Percentiles rank a stretch among this genome's conserved stretches.
phyloP scores from a whole-genome alignment of 2,888 invertebrate species.

The Nasonovia ribisnigri region DNA sequence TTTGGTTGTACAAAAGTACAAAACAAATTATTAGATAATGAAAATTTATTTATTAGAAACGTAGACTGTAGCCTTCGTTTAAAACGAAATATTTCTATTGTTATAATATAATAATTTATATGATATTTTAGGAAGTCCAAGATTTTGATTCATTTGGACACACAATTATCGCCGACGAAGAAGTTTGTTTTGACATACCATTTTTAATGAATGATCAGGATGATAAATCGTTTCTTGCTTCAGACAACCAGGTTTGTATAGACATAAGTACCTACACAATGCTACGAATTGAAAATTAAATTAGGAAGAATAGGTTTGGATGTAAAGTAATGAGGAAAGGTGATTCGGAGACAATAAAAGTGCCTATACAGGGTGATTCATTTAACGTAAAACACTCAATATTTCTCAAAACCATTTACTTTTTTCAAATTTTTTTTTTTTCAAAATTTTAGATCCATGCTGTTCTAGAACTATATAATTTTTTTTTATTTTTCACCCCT shows the following conservation, averaged over 20 bases:
- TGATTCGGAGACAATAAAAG: no score
- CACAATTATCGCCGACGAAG: background rate
- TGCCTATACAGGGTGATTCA: no score
- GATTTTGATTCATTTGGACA: slow-evolving; percentile 57
- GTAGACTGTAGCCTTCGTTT: background rate
- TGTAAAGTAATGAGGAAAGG: no score
- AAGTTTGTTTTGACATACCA: slow-evolving; percentile 38
- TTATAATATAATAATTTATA: background rate
- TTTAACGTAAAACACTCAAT: no score
- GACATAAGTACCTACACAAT: background rate
- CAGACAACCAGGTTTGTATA: slow-evolving; percentile 55
- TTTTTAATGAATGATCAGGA: slow-evolving; percentile 10
- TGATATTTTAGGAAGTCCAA: slow-evolving; percentile 42
- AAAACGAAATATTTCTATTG: background rate
- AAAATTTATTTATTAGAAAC: background rate
- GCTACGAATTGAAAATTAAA: no score
- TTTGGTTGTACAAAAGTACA: background rate
- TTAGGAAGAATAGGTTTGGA: no score
- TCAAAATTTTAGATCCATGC: no score
- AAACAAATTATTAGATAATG: background rate
- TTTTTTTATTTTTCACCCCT: no score
- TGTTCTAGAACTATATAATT: no score
- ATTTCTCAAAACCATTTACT: no score
- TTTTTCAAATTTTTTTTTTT: no score
- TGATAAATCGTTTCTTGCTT: background rate